Conservation (phyloP, 2,113 vertebrate genomes). For the Scomber japonicus region DNA sequence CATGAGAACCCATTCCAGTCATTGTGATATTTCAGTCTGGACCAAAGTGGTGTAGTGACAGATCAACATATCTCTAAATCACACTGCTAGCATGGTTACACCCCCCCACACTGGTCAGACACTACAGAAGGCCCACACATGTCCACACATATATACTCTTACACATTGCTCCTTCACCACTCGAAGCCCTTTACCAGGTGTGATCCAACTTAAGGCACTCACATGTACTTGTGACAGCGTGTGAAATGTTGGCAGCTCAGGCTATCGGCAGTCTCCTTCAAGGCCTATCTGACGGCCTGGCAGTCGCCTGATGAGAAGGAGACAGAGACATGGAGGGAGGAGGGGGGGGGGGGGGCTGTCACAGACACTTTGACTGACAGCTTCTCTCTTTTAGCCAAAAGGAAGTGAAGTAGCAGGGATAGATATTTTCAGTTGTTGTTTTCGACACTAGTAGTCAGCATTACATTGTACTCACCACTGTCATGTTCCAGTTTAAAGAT, state of each 20-base stretch:
- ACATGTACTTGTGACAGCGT: slow-evolving; percentile 64
- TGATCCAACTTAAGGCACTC: slow-evolving; percentile 65
- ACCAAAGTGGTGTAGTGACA: too few relatives aligned
- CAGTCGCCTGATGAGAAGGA: slow-evolving; percentile 67
- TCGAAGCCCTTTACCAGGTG: slow-evolving; percentile 54
- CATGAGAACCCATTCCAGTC: too few relatives aligned
- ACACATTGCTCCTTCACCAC: slow-evolving; percentile 44
- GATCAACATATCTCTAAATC: too few relatives aligned
- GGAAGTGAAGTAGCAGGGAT: neutral
- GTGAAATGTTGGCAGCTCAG: slow-evolving; percentile 72
- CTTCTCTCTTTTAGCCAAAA: slow-evolving; percentile 25
- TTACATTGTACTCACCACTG: neutral
- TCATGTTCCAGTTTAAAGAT: neutral
- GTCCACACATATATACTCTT: slow-evolving; percentile 18
- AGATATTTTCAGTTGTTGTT: neutral
- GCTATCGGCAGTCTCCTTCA: slow-evolving; percentile 66
- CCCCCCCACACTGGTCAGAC: neutral
- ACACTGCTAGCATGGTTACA: neutral
- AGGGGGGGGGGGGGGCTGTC: slow-evolving; percentile 6
- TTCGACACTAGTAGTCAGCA: too few relatives aligned
- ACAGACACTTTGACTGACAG: slow-evolving; percentile 45
- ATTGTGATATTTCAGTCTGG: too few relatives aligned
- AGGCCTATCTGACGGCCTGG: slow-evolving; percentile 69
- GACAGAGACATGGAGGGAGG: slow-evolving; percentile 39
- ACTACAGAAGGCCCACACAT: slow-evolving; percentile 19